phyloP scores from a whole-genome alignment of 1,140 invertebrate species.

The Drosophila ogumai region DNA sequence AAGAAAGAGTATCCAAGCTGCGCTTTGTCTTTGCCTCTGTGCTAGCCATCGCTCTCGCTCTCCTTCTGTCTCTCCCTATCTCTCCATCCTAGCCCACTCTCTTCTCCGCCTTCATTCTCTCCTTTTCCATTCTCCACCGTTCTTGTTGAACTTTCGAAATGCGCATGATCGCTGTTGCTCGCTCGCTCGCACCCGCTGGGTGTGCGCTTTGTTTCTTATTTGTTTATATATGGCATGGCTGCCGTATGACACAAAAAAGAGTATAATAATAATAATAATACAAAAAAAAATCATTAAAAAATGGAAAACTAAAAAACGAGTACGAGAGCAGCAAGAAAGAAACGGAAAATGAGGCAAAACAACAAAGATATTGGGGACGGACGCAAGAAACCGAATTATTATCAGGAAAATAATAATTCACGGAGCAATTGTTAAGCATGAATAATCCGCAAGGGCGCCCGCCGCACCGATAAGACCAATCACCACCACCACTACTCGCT shows the following conservation, averaged over 20 bases:
- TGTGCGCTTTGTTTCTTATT: slow-evolving; percentile 63
- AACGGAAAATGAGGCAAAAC: slow-evolving; percentile 52
- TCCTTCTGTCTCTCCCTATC: neutral
- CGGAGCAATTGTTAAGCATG: slow-evolving; percentile 66
- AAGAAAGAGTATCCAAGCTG: slow-evolving; percentile 41
- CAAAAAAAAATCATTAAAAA: slow-evolving; percentile 14
- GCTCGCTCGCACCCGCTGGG: slow-evolving; percentile 12
- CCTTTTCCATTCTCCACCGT: slow-evolving; percentile 1
- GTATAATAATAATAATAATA: slow-evolving; percentile 22
- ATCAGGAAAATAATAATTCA: slow-evolving; percentile 66
- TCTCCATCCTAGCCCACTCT: slow-evolving; percentile 11
- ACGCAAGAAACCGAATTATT: slow-evolving; percentile 42
- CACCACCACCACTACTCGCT: neutral
- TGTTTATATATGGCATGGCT: slow-evolving; percentile 67
- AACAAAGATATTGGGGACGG: slow-evolving; percentile 46
- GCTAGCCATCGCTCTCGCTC: neutral
- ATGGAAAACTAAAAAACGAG: slow-evolving; percentile 9
- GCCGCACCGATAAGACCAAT: slow-evolving; percentile 5
- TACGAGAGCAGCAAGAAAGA: slow-evolving; percentile 31
- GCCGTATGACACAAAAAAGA: slow-evolving; percentile 56
- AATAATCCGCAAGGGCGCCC: slow-evolving; percentile 67
- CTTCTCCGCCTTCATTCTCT: slow-evolving; percentile 11
- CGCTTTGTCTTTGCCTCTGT: slow-evolving; percentile 14
- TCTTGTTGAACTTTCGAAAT: slow-evolving; percentile 75
- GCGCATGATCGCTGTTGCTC: slow-evolving; percentile 55